Base-by-base conservation (phyloP, 2,797 vertebrate species). In the Micromesistius poutassou region DNA sequence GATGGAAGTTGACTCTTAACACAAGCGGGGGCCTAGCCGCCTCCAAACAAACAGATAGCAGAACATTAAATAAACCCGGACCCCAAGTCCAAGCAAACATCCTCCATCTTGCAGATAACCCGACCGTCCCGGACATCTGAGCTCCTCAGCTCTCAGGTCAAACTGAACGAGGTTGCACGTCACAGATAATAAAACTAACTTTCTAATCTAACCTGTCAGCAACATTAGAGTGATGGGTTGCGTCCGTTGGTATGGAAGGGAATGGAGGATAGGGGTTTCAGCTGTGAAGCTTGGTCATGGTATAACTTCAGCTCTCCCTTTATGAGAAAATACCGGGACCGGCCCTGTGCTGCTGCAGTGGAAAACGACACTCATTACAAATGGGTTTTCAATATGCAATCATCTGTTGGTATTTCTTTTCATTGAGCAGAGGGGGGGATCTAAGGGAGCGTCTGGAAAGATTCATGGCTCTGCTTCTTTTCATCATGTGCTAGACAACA, bases 21-120 rank as follows among this genome's bases (percentile, higher is more conserved):
- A 68, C 25, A 68, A 62, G 75, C 76, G 81, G 30, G 73, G 81
- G 76, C 88, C 88, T n/a, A 73, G 30, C 81, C 89, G 80, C 71
- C 74, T 84, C 83, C 82, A 90, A 90, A 90, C 85, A 86, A 90
- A 77, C 87, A 86, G 72, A 30, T 75, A 80, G 85, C 82, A 75
- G 87, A 86, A 90, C 82, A 83, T 89, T 86, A 88, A 88, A 90
- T 89, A 92, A 91, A 88, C 85, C 72, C 8, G 4, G 79, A 77
- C 72, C 30, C 38, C 74, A 74, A 79, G 82, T 71, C 81, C 73
- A 90, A 91, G 92, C 84, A 93, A 91, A 91, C 73, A 83, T 71
- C 10, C 74, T 76, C 16, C 1, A 70, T 81, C 75, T 78, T 77
- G 80, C 82, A 74, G 80, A 68, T 68, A 68, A 12, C 62, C 62